These are phyloP conservation scores for Indicator maculatus DNA, from an alignment of 2,113 vertebrate species.

Conservation along the genomic window DNA sequence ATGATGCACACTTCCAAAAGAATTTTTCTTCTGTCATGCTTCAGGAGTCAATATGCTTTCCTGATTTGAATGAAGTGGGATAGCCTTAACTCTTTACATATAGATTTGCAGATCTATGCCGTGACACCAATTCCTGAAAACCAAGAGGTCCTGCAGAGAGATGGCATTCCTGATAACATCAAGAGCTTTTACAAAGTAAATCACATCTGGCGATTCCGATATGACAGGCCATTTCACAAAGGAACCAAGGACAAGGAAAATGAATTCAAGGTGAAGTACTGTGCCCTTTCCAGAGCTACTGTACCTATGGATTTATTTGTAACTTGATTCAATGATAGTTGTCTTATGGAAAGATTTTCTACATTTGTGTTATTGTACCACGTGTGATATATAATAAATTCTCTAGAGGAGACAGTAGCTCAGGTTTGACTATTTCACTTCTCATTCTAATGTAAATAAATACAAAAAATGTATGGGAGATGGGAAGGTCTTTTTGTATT, in stretches of 20 bases:
- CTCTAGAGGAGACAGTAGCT: not conserved
- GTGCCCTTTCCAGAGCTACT: not conserved
- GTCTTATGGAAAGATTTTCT: too few species aligned
- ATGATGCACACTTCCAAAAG: not conserved
- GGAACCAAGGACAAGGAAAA: conserved; percentile 98
- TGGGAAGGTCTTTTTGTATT: not conserved
- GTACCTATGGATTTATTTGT: not conserved
- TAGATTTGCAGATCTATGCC: conserved; percentile 98
- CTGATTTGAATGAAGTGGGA: not conserved
- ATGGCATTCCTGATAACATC: conserved; percentile 96
- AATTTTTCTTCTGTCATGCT: not conserved
- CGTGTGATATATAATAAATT: not conserved
- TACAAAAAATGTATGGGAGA: not conserved
- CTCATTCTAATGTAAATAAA: not conserved
- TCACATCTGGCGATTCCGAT: conserved; percentile 97
- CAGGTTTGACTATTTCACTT: not conserved
- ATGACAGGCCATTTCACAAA: conserved; percentile 97
- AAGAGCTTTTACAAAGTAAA: conserved; percentile 99
- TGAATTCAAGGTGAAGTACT: conserved; percentile 94
- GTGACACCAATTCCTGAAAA: conserved; percentile 97
- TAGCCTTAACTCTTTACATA: conserved; percentile 77
- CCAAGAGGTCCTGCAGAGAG: conserved; percentile 94
- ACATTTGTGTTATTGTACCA: not conserved
- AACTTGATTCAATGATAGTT: not conserved
- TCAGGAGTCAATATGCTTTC: not conserved